Percentiles rank a stretch among this genome's conserved stretches.
Evolutionary conservation across 2,113 vertebrate genomes (phyloP).

Genomic region (Nothocercus nigrocapillus): DNA sequence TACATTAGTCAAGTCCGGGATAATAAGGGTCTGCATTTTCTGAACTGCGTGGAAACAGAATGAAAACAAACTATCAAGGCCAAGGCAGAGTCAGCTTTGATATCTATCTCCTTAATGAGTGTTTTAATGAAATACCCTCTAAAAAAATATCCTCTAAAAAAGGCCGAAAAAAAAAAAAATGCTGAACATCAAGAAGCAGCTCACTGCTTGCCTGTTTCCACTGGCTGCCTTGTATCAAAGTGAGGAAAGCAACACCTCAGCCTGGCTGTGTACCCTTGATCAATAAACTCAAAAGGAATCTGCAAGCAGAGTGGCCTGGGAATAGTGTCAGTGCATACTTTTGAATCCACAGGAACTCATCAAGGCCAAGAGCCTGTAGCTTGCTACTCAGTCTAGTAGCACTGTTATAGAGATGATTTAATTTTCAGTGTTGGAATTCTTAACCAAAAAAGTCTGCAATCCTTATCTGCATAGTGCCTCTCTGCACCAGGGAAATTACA

Average conservation of each 20-base stretch:
- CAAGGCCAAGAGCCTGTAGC: background rate
- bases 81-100: background rate
- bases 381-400: background rate
- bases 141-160: too few relatives aligned
- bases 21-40: background rate
- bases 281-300: background rate
- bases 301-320: background rate
- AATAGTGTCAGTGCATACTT: background rate
- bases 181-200: background rate
- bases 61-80: background rate
- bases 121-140: background rate
- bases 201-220: background rate
- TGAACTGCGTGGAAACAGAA: background rate
- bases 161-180: background rate
- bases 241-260: background rate
- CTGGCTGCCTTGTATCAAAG: background rate
- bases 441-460: background rate
- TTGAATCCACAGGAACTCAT: background rate
- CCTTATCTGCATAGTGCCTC: background rate
- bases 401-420: background rate
- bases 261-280: background rate
- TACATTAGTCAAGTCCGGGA: background rate
- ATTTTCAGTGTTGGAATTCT: background rate
- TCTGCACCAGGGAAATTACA: rapidly evolving
- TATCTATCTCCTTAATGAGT: background rate